Percentiles rank a stretch among this genome's conserved stretches.
Conservation (phyloP, 1,140 invertebrate species). For the Cephus cinctus region DNA sequence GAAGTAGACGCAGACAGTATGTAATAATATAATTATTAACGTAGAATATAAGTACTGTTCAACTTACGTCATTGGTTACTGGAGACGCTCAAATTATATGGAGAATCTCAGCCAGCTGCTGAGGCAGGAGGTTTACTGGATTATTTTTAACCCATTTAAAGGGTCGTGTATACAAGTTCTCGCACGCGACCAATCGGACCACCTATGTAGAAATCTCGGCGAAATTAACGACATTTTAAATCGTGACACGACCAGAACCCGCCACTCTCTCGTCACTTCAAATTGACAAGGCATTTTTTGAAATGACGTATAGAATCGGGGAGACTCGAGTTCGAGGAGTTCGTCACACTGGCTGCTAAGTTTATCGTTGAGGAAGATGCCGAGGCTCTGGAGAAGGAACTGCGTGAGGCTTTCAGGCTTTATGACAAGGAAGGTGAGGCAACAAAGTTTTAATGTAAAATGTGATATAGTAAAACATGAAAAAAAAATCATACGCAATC, state of each 20-base stretch:
- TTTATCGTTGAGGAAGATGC: slow-evolving; percentile 95
- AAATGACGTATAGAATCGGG: slow-evolving; percentile 92
- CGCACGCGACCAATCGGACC: too few relatives aligned
- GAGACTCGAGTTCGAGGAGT: slow-evolving; percentile 92
- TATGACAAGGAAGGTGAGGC: slow-evolving; percentile 79
- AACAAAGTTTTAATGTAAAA: slow-evolving; percentile 5
- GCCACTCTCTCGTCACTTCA: too few relatives aligned
- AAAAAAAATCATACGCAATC: background rate
- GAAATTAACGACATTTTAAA: too few relatives aligned
- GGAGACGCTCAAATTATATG: too few relatives aligned
- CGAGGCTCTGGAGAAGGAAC: slow-evolving; percentile 88
- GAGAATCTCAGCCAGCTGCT: too few relatives aligned
- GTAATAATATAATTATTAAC: slow-evolving; percentile 41
- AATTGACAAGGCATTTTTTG: too few relatives aligned
- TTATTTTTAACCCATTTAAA: too few relatives aligned
- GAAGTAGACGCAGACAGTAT: slow-evolving; percentile 95
- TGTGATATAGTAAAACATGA: background rate
- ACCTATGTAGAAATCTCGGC: too few relatives aligned
- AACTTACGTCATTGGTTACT: too few relatives aligned
- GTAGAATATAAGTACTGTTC: background rate
- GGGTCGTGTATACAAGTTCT: too few relatives aligned
- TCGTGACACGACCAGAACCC: too few relatives aligned
- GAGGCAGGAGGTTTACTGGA: too few relatives aligned
- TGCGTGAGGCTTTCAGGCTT: slow-evolving; percentile 88
- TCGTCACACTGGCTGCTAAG: slow-evolving; percentile 88